Evolutionary conservation across 2,888 invertebrate genomes (phyloP).

Genomic region (Coelopa pilipes): DNA sequence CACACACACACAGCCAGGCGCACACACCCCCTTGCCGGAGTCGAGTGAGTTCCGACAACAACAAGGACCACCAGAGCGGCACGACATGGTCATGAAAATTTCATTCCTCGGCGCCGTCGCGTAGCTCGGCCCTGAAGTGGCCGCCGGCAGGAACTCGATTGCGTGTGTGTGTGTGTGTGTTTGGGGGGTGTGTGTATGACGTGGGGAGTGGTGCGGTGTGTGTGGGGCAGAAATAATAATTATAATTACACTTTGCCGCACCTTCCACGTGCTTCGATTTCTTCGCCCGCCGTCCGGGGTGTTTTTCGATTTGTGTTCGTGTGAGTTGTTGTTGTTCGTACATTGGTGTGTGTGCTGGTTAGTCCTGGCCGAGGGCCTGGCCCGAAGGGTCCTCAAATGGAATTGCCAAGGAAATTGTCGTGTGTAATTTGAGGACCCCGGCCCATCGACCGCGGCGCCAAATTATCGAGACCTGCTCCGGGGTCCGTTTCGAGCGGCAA

Average conservation of each 20-base stretch:
- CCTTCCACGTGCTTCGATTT: slow-evolving; percentile 15
- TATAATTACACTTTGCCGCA: slow-evolving; percentile 49
- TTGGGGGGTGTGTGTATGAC: slow-evolving; percentile 38
- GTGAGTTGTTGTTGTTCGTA: no score
- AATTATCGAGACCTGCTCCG: no score
- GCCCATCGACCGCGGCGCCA: no score
- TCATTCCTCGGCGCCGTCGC: slow-evolving; percentile 44
- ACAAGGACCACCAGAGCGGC: slow-evolving; percentile 17
- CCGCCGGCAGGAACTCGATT: not conserved
- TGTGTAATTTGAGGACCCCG: not conserved
- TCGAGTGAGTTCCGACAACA: slow-evolving; percentile 2
- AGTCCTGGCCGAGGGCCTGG: slow-evolving; percentile 6
- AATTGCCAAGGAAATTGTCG: not conserved
- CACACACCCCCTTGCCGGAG: slow-evolving; percentile 12
- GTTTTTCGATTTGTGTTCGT: not conserved
- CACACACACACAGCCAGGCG: no score
- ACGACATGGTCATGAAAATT: slow-evolving; percentile 63
- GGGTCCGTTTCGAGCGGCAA: no score
- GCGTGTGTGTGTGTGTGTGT: not conserved
- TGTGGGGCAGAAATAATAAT: slow-evolving; percentile 46
- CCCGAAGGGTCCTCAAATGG: slow-evolving; percentile 12
- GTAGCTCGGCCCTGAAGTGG: not conserved
- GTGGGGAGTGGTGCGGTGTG: no score
- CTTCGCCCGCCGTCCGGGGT: not conserved
- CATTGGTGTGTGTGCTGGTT: no score